Conservation (phyloP, 2,113 vertebrate species). For the Apeltes quadracus region DNA sequence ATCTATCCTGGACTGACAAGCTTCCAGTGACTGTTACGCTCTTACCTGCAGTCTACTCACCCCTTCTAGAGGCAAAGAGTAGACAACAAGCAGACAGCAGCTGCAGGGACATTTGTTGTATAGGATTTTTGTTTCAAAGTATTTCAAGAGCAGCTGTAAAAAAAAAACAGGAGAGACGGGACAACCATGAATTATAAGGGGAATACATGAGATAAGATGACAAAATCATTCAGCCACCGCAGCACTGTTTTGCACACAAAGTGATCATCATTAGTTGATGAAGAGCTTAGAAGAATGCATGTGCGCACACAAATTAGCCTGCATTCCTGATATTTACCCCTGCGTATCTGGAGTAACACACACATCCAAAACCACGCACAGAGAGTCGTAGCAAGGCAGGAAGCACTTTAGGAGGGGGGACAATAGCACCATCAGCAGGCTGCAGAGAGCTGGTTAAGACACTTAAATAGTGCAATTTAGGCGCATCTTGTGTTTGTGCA, state of each 20-base stretch:
- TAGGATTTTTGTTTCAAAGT: too few species aligned
- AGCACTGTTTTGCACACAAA: not conserved
- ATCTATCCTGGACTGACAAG: not conserved
- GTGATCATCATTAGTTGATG: not conserved
- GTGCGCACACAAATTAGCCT: not conserved
- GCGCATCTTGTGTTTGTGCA: constrained; percentile 12
- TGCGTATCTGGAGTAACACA: constrained; percentile 55
- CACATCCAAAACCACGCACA: constrained; percentile 5
- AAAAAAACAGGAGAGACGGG: not conserved
- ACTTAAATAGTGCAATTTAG: too few species aligned
- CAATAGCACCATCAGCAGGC: constrained; percentile 58
- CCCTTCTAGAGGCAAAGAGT: constrained; percentile 9
- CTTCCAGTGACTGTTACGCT: constrained; percentile 1
- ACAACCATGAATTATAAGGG: not conserved
- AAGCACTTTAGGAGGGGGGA: constrained; percentile 33
- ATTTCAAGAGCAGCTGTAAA: not conserved
- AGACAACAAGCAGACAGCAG: constrained; percentile 23
- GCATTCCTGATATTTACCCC: constrained; percentile 40
- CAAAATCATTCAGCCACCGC: constrained; percentile 21
- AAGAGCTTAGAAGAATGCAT: constrained; percentile 22
- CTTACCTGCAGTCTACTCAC: too few species aligned
- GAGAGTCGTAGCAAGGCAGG: constrained; percentile 5
- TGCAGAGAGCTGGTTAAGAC: constrained; percentile 54
- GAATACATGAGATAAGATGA: constrained; percentile 4
- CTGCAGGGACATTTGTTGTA: not conserved